phyloP scores from a whole-genome alignment of 2,888 invertebrate genomes.

The Daptonema setosum region DNA sequence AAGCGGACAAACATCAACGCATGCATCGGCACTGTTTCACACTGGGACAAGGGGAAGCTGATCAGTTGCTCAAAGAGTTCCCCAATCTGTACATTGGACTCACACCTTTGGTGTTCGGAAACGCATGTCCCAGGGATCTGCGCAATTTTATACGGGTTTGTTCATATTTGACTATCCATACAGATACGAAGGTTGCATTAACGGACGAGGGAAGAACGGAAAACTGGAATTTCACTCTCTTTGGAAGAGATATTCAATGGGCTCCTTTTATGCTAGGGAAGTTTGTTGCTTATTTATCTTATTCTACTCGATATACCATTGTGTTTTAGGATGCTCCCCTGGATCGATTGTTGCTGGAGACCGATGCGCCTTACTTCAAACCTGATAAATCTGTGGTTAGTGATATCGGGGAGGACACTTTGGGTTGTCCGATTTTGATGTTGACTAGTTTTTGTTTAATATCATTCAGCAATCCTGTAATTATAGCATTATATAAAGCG shows the following conservation, averaged over 20 bases:
- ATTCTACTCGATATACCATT: conserved; percentile 23
- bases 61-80: conserved; percentile 28
- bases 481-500: too few relatives aligned
- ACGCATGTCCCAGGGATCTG: background rate
- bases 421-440: too few relatives aligned
- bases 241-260: too few relatives aligned
- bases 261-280: too few relatives aligned
- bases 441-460: too few relatives aligned
- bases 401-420: too few relatives aligned
- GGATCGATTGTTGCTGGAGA: conserved; percentile 30
- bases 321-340: conserved; percentile 28
- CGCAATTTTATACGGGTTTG: conserved; percentile 18
- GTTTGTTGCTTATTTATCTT: too few relatives aligned
- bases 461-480: too few relatives aligned
- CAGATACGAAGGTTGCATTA: too few relatives aligned
- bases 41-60: conserved; percentile 23
- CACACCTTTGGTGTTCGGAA: conserved; percentile 26
- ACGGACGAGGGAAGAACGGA: too few relatives aligned
- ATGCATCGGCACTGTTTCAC: conserved; percentile 34
- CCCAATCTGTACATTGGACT: conserved; percentile 30
- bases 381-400: conserved; percentile 15
- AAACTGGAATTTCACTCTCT: too few relatives aligned
- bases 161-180: too few relatives aligned
- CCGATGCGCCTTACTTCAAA: conserved; percentile 33
- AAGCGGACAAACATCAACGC: conserved; percentile 15